These are phyloP conservation scores for Lasioglossum figueresi DNA, from an alignment of 2,888 invertebrate genomes.

Conservation along the genomic window DNA sequence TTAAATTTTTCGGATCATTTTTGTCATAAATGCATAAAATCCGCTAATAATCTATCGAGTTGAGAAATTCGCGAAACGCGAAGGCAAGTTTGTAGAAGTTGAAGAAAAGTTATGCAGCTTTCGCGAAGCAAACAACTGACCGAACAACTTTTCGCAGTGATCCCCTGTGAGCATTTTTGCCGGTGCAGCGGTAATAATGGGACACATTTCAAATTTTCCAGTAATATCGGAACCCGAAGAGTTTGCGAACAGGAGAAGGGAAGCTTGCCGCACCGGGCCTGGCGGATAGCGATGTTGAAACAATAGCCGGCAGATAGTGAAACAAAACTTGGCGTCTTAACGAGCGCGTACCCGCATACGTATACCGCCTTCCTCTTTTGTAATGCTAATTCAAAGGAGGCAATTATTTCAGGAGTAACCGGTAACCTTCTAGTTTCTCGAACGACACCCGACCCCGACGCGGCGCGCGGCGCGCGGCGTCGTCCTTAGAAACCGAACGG, in stretches of 20 bases:
- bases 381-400: constrained; percentile 78
- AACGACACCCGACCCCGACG: constrained; percentile 42
- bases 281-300: constrained; percentile 69
- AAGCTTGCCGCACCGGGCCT: constrained; percentile 39
- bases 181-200: constrained; percentile 23
- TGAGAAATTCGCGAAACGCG: not conserved
- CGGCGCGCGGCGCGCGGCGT: not conserved
- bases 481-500: constrained; percentile 30
- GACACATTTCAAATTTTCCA: constrained; percentile 51
- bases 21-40: too few species aligned
- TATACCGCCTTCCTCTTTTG: constrained; percentile 74
- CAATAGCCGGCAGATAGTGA: constrained; percentile 68
- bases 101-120: not conserved
- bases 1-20: too few species aligned
- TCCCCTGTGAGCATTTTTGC: not conserved
- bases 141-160: not conserved
- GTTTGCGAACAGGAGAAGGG: constrained; percentile 44
- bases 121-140: not conserved
- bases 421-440: constrained; percentile 59
- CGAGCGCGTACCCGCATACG: constrained; percentile 66
- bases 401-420: constrained; percentile 74
- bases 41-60: not conserved
- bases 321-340: constrained; percentile 65
- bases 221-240: constrained; percentile 48
- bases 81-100: not conserved